Base-by-base conservation (phyloP, 1,140 invertebrate species). In the Drosophila willistoni region DNA sequence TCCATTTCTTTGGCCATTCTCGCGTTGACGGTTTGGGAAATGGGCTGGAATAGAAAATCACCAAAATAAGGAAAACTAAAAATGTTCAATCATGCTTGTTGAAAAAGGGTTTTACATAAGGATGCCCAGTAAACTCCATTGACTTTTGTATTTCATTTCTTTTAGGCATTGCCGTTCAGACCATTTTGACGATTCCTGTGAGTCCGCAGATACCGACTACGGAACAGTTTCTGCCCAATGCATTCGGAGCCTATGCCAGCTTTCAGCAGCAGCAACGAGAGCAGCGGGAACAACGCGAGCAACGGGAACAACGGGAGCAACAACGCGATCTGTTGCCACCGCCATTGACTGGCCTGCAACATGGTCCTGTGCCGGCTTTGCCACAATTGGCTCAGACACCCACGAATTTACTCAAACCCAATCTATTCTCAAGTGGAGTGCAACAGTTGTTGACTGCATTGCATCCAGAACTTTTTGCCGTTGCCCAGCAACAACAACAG, bases 131-230 rank as follows among this genome's bases (percentile, higher is more conserved):
- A 17, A 19, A 17, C 17, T 7, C 7, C 10, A 22, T 3, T 51
- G 7, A 51, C 19, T 3, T 3, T 22, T 12, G 2, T 9, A 7
- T 57, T 59, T 33, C 10, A 12, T 39, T 12, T 59, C 2, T 9
- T 9, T 51, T 92, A 98, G 97, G 97, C 71, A 96, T 98, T 84
- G 97, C 97, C 17, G 96, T 97, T 13, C 98, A 98, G 92, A 98
- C 97, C 77, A 98, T 99, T 64, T 94, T 99, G 60, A 98, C 97
- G 51, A 98, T 98, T 90, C 97, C 97, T 13, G 96, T 97, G 17
- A 96, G 95, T 87, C 96, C 96, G 85, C 96, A 97, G 92, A 96
- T 97, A 94, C 96, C 96, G 42, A 97, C 95, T 92, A 91, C 87
- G 33, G 91, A 92, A 62, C 91, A 92, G 78, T 90, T 92, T 75